Conservation (phyloP, 1,140 invertebrate genomes). For the Magallana angulata region DNA sequence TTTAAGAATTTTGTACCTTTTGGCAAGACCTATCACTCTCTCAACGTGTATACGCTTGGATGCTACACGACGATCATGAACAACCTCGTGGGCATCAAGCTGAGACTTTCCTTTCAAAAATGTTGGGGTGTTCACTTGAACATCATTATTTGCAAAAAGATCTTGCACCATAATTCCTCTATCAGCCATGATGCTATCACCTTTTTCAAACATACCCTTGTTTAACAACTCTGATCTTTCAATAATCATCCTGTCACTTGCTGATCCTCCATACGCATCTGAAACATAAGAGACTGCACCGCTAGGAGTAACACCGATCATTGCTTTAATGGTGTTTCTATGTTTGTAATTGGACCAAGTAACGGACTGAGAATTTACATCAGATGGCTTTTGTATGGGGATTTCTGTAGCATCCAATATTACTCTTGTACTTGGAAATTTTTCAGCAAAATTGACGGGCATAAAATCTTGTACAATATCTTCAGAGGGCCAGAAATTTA, state of each 20-base stretch:
- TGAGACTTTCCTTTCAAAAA: constrained; percentile 54
- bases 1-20: constrained; percentile 60
- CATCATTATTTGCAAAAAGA: constrained; percentile 54
- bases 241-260: constrained; percentile 56
- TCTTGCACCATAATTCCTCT: constrained; percentile 61
- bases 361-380: constrained; percentile 39
- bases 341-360: constrained; percentile 62
- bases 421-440: constrained; percentile 54
- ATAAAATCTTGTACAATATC: constrained; percentile 31
- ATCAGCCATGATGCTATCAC: constrained; percentile 61
- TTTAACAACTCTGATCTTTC: constrained; percentile 49
- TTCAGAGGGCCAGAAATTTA: constrained; percentile 9
- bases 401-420: constrained; percentile 63
- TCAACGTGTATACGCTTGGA: constrained; percentile 61
- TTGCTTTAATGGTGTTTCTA: constrained; percentile 56
- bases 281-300: constrained; percentile 52
- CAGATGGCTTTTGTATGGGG: too few species aligned
- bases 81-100: constrained; percentile 45
- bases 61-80: constrained; percentile 56
- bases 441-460: constrained; percentile 42
- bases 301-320: constrained; percentile 55
- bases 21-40: constrained; percentile 55
- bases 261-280: constrained; percentile 45
- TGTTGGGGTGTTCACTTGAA: constrained; percentile 56
- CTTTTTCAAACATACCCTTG: background rate